phyloP scores from a whole-genome alignment of 2,113 vertebrate genomes.

The Hippocampus abdominalis region DNA sequence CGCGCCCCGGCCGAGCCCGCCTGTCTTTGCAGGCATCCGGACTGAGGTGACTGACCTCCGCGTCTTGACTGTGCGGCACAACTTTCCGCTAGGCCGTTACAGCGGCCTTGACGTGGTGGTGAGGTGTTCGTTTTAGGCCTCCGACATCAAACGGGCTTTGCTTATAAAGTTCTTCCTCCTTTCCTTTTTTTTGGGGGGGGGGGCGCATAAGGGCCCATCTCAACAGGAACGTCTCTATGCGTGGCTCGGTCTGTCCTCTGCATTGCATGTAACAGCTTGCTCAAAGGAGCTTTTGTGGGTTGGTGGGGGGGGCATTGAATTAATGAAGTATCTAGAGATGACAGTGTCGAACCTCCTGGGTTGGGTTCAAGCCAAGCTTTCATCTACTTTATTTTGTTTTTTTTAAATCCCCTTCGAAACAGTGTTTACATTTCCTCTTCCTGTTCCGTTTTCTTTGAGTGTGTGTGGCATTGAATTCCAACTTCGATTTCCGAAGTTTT shows the following conservation, averaged over 20 bases:
- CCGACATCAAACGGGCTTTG: too few species aligned
- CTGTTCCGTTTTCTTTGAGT: slow-evolving; percentile 53
- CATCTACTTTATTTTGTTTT: slow-evolving; percentile 20
- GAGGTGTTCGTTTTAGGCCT: too few species aligned
- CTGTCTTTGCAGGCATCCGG: too few species aligned
- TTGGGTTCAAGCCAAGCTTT: slow-evolving; percentile 43
- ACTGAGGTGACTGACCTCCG: too few species aligned
- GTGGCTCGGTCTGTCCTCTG: slow-evolving; percentile 17
- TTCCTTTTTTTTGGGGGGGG: not conserved
- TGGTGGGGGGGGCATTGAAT: slow-evolving; percentile 35
- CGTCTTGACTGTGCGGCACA: too few species aligned
- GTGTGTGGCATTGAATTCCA: slow-evolving; percentile 23
- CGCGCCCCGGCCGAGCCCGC: too few species aligned
- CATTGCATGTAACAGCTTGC: slow-evolving; percentile 34
- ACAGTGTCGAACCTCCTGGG: slow-evolving; percentile 42
- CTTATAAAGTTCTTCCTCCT: too few species aligned
- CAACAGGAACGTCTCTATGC: slow-evolving; percentile 15
- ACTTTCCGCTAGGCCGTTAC: too few species aligned
- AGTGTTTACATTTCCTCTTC: slow-evolving; percentile 59
- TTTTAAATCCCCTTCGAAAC: slow-evolving; percentile 38
- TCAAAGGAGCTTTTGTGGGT: slow-evolving; percentile 60
- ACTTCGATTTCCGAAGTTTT: too few species aligned
- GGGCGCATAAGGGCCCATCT: not conserved
- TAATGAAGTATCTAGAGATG: slow-evolving; percentile 56
- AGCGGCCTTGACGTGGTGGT: too few species aligned